Percentiles rank a stretch among this genome's conserved stretches.
These are phyloP conservation scores for Strigamia maritima DNA, from an alignment of 2,888 invertebrate species.

Conservation along the genomic window DNA sequence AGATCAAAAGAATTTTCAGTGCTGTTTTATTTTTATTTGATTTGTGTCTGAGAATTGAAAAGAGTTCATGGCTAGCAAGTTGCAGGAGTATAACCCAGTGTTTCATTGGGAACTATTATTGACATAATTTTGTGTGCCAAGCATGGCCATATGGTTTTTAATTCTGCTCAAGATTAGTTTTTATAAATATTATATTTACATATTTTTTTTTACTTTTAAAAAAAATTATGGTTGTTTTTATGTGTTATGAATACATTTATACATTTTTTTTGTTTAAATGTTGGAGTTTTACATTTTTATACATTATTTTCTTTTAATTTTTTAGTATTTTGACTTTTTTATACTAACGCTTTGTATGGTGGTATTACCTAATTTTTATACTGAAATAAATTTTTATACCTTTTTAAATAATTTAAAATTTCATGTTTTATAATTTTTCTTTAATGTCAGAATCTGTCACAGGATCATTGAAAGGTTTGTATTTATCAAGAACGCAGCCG, in stretches of 20 bases:
- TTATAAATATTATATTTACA: not conserved
- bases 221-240: too few relatives aligned
- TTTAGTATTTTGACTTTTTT: not conserved
- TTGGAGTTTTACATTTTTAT: not conserved
- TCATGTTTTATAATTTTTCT: not conserved
- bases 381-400: too few relatives aligned
- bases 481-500: constrained; percentile 31
- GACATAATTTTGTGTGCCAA: too few relatives aligned
- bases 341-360: not conserved
- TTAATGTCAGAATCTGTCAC: constrained; percentile 40
- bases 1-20: too few relatives aligned
- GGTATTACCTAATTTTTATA: not conserved
- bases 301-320: not conserved
- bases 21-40: too few relatives aligned
- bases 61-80: too few relatives aligned
- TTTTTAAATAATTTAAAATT: not conserved
- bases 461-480: constrained; percentile 40
- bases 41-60: not conserved
- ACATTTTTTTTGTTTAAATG: not conserved
- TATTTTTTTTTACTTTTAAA: not conserved
- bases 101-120: too few relatives aligned
- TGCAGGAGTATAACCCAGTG: too few relatives aligned
- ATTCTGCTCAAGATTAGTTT: not conserved
- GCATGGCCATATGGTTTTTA: not conserved
- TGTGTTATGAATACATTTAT: too few relatives aligned